Base-by-base conservation (phyloP, 2,797 vertebrate species). In the Malacoraja senta region DNA sequence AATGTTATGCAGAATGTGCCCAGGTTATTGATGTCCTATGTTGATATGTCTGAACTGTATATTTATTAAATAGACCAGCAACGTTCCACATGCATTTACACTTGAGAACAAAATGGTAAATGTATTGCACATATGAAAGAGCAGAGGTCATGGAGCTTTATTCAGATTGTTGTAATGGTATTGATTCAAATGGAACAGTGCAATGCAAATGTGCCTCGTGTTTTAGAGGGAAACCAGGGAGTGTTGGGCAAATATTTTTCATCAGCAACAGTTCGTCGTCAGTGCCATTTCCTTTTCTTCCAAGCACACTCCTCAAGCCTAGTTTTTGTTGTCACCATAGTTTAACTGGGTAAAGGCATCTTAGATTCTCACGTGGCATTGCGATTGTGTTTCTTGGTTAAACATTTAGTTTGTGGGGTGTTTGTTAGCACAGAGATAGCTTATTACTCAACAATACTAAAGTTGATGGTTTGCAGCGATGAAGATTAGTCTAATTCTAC, bases 1-100 rank as follows among this genome's bases (percentile, higher is more conserved):
- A 76, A 76, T 92, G 72, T 92, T 76, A 94, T 94, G 94, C 94
- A 94, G 74, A 94, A 93, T 94, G 94, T 95, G 95, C 94, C 94
- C 93, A 94, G 93, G 94, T 94, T 94, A 94, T 94, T 94, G 95
- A 95, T 94, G 95, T 94, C 94, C 94, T 94, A 94, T 93, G 94
- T 68, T 94, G 94, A 0, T 0, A 94, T 94, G 93, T 88, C 7
- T 92, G 4, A 94, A 94, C 93, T 93, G 92, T 0, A 0, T 93
- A 9, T 94, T 94, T 94, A 93, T 94, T 94, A 95, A 95, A 76
- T 92, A 53, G 71, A n/a, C 71, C 38, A 29, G 38, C 95, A 94
- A 53, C 76, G 10, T 38, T 29, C 71, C 71, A 72, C 35, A 24
- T 92, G 44, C 9, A 35, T 76, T 92, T 29, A 92, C 38, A 58